Base-by-base conservation (phyloP, 1,140 invertebrate genomes). In the Leptopilina clavipes region DNA sequence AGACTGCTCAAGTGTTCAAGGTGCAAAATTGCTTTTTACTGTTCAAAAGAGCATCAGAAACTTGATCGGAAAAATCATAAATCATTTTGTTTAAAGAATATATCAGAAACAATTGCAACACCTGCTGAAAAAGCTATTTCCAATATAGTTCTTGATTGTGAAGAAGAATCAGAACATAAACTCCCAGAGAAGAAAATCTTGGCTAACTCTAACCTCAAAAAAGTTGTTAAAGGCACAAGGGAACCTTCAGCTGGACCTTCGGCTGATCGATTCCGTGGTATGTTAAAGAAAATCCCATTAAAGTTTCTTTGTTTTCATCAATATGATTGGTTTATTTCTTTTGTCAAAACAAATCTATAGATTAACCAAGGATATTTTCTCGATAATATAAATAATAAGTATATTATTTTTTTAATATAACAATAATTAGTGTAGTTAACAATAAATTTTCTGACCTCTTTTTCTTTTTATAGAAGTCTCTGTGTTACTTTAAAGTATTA, bases 61-160 rank as follows among this genome's bases (percentile, higher is more conserved):
- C 85, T 92, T 76, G 94, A 96, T 82, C 96, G 95, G 95, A 93
- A 93, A 80, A 89, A 90, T 74, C 96, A 97, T 86, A 95, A 94
- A 88, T 87, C 73, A 22, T 73, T 82, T 56, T 87, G 86, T 19
- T 37, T 40, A 2, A 73, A 25, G 14, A 40, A 31, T 65, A 14
- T 31, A 6, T 37, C 59, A 0, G 25, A 65, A 65, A 65, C 59
- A 31, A 65, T 31, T 6, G 5, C 19, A 12, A 31, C 59, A 31
- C 25, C 19, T 37, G 6, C 59, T 14, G 22, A 65, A 17, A 31
- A 65, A 11, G 59, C 22, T 65, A 65, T 65, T 65, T 65, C 59
- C 14, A 65, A 31, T 65, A 22, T 31, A 1, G 59, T 65, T 31
- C 59, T 65, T 2, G 59, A 65, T n/a, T 12, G 22, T n/a, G 74